These are phyloP conservation scores for Epicauta chinensis DNA, from an alignment of 1,140 invertebrate species.

Conservation along the genomic window DNA sequence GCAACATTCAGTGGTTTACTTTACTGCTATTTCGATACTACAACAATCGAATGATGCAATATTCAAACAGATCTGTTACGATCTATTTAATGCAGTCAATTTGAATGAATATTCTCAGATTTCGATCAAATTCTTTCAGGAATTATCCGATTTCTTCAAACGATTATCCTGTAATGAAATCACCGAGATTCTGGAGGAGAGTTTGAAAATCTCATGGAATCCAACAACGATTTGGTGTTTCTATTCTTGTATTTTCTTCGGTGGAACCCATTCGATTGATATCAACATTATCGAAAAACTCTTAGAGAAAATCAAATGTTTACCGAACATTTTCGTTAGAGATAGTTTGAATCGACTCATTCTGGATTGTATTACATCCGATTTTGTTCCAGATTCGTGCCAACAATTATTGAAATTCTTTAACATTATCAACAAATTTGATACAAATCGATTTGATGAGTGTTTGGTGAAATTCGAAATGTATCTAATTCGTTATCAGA, in stretches of 20 bases:
- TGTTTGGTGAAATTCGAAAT: too few species aligned
- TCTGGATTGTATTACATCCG: too few species aligned
- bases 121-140: conserved; percentile 11
- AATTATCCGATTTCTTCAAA: conserved; percentile 16
- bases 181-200: conserved; percentile 16
- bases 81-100: conserved; percentile 23
- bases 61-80: conserved; percentile 5
- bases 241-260: conserved; percentile 1
- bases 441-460: too few species aligned
- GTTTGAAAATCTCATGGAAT: conserved; percentile 21
- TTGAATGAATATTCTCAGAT: conserved; percentile 18
- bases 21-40: conserved; percentile 19
- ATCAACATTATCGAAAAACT: too few species aligned
- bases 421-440: too few species aligned
- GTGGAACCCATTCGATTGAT: not conserved
- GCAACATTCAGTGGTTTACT: conserved; percentile 23
- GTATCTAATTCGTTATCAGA: too few species aligned
- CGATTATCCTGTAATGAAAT: conserved; percentile 5
- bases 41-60: conserved; percentile 12
- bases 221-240: conserved; percentile 21
- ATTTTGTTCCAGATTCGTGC: too few species aligned
- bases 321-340: too few species aligned
- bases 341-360: too few species aligned
- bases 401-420: too few species aligned
- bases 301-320: too few species aligned